Percentiles rank a stretch among this genome's conserved stretches.
These are phyloP conservation scores for Himalopsyche anomala DNA, from an alignment of 2,888 invertebrate genomes.

Conservation along the genomic window DNA sequence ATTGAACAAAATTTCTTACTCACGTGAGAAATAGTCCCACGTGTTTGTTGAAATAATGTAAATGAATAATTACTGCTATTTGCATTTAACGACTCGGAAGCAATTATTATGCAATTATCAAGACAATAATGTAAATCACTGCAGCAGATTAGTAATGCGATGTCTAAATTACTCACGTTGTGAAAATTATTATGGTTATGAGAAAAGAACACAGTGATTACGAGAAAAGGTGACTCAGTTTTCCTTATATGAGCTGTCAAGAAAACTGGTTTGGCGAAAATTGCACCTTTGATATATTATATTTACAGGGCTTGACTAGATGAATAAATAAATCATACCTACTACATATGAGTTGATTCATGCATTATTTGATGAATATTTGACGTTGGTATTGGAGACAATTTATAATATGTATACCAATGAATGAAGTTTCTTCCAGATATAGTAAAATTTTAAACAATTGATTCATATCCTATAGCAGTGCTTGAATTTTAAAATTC, in stretches of 20 bases:
- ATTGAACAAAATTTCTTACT: too few species aligned
- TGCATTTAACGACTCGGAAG: neutral
- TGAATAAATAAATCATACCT: neutral
- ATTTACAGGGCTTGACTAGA: neutral
- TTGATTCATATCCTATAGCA: too few species aligned
- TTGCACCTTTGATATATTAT: neutral
- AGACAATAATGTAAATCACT: neutral
- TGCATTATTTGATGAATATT: neutral
- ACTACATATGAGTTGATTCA: neutral
- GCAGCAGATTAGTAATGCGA: neutral
- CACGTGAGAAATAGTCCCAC: too few species aligned
- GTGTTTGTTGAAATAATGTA: too few species aligned
- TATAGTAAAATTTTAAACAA: too few species aligned
- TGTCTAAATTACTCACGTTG: neutral
- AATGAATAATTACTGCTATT: too few species aligned
- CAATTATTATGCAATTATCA: constrained; percentile 1
- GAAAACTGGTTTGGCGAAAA: neutral
- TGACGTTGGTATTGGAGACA: too few species aligned
- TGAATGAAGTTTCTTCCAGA: too few species aligned
- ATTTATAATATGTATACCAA: too few species aligned
- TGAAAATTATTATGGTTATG: neutral
- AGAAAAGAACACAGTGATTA: neutral
- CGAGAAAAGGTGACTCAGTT: constrained; percentile 17
- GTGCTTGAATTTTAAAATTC: too few species aligned
- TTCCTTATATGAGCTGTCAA: constrained; percentile 21